Evolutionary conservation across 1,140 invertebrate genomes (phyloP).

Genomic region (Penaeus chinensis): DNA sequence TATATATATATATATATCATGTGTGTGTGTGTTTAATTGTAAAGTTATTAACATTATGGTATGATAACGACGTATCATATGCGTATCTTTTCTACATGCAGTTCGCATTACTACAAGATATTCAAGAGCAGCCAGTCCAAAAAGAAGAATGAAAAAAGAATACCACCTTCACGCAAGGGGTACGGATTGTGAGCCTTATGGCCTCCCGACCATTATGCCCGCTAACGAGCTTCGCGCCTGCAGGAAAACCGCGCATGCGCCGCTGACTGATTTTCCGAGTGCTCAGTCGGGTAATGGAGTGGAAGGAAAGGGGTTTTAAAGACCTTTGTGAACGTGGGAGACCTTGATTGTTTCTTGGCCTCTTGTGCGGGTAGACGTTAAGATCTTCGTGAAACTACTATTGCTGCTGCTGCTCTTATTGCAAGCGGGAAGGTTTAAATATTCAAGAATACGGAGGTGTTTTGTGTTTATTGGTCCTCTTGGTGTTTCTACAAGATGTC

Average conservation of each 20-base stretch:
- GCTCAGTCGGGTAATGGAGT: constrained; percentile 39
- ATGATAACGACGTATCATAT: neutral
- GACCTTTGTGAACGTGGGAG: constrained; percentile 45
- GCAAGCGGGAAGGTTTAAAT: too few relatives aligned
- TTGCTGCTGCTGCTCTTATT: too few relatives aligned
- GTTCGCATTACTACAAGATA: too few relatives aligned
- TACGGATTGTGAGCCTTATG: neutral
- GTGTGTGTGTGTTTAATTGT: neutral
- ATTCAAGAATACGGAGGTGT: too few relatives aligned
- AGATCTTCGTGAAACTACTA: too few relatives aligned
- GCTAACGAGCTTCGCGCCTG: too few relatives aligned
- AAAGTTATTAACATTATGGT: neutral
- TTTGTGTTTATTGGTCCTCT: too few relatives aligned
- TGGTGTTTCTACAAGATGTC: too few relatives aligned
- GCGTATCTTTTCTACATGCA: too few relatives aligned
- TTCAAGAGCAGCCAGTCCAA: too few relatives aligned
- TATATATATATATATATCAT: neutral
- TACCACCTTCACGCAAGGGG: too few relatives aligned
- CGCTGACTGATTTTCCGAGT: constrained; percentile 46
- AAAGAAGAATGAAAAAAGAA: neutral
- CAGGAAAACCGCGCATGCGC: constrained; percentile 31
- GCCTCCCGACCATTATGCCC: too few relatives aligned
- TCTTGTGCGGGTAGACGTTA: neutral
- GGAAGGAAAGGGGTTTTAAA: constrained; percentile 15
- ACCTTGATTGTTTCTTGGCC: neutral